Percentiles rank a stretch among this genome's conserved stretches.
Conservation (phyloP, 2,888 invertebrate species). For the Stenodera caucasica region DNA sequence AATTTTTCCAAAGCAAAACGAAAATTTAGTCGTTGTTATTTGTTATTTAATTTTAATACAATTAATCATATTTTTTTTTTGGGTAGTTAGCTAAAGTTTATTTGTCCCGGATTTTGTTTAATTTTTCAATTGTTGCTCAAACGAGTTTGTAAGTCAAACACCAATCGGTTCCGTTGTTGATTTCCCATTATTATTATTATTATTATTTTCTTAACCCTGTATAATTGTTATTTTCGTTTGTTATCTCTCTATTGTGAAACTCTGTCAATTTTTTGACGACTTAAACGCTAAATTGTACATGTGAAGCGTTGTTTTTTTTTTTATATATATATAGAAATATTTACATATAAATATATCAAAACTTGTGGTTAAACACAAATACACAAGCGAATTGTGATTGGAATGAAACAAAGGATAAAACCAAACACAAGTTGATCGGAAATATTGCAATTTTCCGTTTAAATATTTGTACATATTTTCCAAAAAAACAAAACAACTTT, state of each 20-base stretch:
- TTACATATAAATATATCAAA: slow-evolving; percentile 17
- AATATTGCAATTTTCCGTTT: slow-evolving; percentile 30
- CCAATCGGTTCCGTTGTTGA: slow-evolving; percentile 18
- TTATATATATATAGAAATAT: too few relatives aligned
- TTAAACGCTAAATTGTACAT: background rate
- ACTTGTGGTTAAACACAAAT: slow-evolving; percentile 15
- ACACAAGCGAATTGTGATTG: slow-evolving; percentile 31
- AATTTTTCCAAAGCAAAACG: background rate
- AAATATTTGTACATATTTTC: slow-evolving; percentile 23
- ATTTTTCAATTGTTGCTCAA: slow-evolving; percentile 37
- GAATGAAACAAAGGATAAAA: slow-evolving; percentile 15
- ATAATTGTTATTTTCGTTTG: background rate
- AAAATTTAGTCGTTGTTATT: slow-evolving; percentile 1
- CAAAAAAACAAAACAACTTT: background rate
- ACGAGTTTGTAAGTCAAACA: slow-evolving; percentile 27
- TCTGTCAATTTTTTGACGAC: slow-evolving; percentile 26
- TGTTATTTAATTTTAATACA: slow-evolving; percentile 1
- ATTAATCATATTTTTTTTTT: background rate
- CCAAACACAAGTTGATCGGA: slow-evolving; percentile 15
- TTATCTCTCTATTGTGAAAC: slow-evolving; percentile 9
- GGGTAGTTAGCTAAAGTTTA: slow-evolving; percentile 10
- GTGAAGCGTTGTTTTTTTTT: slow-evolving; percentile 2
- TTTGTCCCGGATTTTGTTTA: slow-evolving; percentile 18
- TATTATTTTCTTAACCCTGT: background rate
- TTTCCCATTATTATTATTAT: background rate